Evolutionary conservation across 1,140 invertebrate species (phyloP).

Genomic region (Dolichoris vasculosae): DNA sequence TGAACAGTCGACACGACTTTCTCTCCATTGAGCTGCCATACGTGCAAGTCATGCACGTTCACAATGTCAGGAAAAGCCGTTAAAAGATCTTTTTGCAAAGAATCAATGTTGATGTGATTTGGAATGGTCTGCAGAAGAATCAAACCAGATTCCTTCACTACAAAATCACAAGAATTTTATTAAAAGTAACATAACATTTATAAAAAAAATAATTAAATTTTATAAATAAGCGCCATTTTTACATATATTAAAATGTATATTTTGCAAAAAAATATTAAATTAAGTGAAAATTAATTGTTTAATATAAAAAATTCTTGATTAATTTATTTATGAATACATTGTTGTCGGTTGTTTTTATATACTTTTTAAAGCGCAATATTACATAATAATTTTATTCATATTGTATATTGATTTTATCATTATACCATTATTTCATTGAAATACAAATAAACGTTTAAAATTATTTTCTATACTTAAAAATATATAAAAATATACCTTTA

Average conservation of each 20-base stretch:
- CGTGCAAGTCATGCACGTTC: constrained; percentile 87
- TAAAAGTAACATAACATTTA: no score
- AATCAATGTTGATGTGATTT: constrained; percentile 83
- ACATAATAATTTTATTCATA: background rate
- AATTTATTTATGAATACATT: no score
- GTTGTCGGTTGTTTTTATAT: no score
- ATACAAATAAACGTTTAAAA: background rate
- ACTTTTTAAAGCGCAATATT: no score
- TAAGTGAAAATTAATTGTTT: no score
- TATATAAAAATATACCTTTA: background rate
- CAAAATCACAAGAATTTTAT: constrained; percentile 58
- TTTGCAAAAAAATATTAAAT: no score
- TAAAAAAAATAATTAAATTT: no score
- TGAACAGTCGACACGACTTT: constrained; percentile 85
- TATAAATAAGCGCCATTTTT: no score
- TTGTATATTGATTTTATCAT: background rate
- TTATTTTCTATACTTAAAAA: background rate
- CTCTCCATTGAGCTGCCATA: constrained; percentile 84
- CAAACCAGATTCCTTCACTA: constrained; percentile 85
- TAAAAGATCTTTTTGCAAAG: constrained; percentile 79
- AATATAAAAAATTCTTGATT: no score
- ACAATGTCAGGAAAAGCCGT: constrained; percentile 85
- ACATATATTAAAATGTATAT: no score
- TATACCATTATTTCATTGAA: background rate
- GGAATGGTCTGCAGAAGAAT: constrained; percentile 89